Evolutionary conservation across 1,140 invertebrate genomes (phyloP).

Genomic region (Odontomachus brunneus): DNA sequence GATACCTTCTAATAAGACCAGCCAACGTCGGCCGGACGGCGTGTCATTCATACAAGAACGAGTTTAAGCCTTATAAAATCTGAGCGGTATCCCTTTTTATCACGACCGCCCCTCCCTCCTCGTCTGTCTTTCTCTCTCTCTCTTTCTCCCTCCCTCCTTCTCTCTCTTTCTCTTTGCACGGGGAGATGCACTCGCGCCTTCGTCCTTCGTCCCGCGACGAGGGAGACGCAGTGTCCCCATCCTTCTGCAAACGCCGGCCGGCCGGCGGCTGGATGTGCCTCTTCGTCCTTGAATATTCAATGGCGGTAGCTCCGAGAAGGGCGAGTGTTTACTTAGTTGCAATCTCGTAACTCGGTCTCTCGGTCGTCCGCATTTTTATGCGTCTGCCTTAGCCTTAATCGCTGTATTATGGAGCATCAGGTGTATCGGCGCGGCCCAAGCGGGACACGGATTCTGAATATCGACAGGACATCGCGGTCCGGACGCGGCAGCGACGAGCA

Average conservation of each 20-base stretch:
- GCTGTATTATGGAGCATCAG: conserved; percentile 66
- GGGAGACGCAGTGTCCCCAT: too few species aligned
- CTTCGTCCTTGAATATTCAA: conserved; percentile 71
- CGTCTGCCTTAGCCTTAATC: conserved; percentile 73
- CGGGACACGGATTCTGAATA: conserved; percentile 34
- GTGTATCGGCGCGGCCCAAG: conserved; percentile 42
- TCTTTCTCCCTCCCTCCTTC: background rate
- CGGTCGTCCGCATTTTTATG: conserved; percentile 73
- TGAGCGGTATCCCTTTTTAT: conserved; percentile 47
- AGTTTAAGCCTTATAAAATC: conserved; percentile 50
- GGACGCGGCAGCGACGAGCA: conserved; percentile 1
- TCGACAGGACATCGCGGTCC: conserved; percentile 8
- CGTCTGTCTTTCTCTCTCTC: background rate
- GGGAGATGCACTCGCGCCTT: conserved; percentile 20
- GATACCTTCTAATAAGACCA: conserved; percentile 38
- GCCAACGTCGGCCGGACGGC: conserved; percentile 2
- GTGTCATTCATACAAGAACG: conserved; percentile 56
- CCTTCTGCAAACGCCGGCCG: conserved; percentile 42
- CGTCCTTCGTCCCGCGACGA: too few species aligned
- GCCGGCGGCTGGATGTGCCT: conserved; percentile 51
- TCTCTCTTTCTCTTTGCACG: background rate
- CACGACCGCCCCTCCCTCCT: background rate
- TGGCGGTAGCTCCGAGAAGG: conserved; percentile 67
- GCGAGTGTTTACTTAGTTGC: conserved; percentile 71
- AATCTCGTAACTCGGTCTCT: conserved; percentile 72